Conservation (phyloP, 2,113 vertebrate species). For the Muntiacus reevesi region DNA sequence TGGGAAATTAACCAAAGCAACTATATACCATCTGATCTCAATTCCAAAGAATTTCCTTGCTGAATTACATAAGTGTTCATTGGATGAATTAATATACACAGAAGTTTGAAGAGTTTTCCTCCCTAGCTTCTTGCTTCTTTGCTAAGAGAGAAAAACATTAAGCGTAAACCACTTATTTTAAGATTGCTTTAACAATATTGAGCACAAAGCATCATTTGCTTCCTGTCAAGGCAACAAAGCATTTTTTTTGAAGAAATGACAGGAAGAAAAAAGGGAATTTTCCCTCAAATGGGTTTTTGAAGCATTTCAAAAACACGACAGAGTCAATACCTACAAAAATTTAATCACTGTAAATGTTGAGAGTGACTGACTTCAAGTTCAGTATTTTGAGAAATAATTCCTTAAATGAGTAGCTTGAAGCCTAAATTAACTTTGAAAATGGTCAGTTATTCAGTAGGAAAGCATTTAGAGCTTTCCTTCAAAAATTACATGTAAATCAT, state of each 20-base stretch:
- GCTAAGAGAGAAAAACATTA: neutral
- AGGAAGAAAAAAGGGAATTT: neutral
- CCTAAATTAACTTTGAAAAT: conserved; percentile 64
- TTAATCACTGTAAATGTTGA: neutral
- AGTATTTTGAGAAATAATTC: conserved; percentile 69
- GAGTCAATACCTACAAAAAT: neutral
- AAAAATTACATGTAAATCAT: neutral
- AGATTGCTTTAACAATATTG: conserved; percentile 7
- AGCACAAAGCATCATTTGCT: neutral
- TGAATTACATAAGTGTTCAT: neutral
- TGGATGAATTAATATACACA: neutral
- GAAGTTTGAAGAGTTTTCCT: neutral
- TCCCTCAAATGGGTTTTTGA: neutral
- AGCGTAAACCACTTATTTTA: neutral
- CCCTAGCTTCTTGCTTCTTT: neutral
- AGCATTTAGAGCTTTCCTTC: conserved; percentile 59
- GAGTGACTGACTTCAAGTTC: conserved; percentile 45
- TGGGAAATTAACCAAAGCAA: neutral
- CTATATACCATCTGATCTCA: neutral
- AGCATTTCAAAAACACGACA: neutral
- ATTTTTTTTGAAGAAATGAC: conserved; percentile 23
- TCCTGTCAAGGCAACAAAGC: neutral
- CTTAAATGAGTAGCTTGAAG: conserved; percentile 62
- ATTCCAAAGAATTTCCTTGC: neutral
- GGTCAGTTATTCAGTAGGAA: conserved; percentile 66